These are phyloP conservation scores for Diorhabda carinulata DNA, from an alignment of 1,140 invertebrate genomes.

Conservation along the genomic window DNA sequence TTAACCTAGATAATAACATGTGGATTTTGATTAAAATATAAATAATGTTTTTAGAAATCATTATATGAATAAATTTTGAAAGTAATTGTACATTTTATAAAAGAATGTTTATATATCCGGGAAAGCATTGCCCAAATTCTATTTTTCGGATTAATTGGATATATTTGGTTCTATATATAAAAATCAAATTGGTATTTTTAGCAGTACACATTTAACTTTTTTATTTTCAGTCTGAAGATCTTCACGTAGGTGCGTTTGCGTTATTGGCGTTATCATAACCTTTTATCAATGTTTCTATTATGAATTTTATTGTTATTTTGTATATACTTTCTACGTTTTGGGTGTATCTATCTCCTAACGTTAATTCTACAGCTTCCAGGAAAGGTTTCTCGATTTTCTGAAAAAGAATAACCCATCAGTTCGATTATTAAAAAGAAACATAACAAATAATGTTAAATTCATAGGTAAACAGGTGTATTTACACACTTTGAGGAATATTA, in stretches of 20 bases:
- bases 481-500: too few species aligned
- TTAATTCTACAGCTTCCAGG: slow-evolving; percentile 77
- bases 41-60: too few species aligned
- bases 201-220: slow-evolving; percentile 3
- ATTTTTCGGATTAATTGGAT: neutral
- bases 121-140: too few species aligned
- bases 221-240: slow-evolving; percentile 12
- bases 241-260: slow-evolving; percentile 42
- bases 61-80: too few species aligned
- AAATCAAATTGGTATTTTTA: slow-evolving; percentile 11
- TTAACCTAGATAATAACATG: too few species aligned
- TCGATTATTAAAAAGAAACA: too few species aligned
- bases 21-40: too few species aligned
- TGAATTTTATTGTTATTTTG: slow-evolving; percentile 86
- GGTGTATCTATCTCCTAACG: slow-evolving; percentile 82
- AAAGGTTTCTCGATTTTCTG: slow-evolving; percentile 90
- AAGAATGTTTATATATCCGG: too few species aligned
- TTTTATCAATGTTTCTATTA: slow-evolving; percentile 79
- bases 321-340: slow-evolving; percentile 89
- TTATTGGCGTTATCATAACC: slow-evolving; percentile 72
- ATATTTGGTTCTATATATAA: slow-evolving; percentile 15
- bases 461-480: too few species aligned
- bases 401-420: slow-evolving; percentile 52
- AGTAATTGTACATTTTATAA: too few species aligned
- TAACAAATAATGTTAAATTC: too few species aligned